These are phyloP conservation scores for Amphiprion clarkii DNA, from an alignment of 2,797 vertebrate species.

Conservation along the genomic window DNA sequence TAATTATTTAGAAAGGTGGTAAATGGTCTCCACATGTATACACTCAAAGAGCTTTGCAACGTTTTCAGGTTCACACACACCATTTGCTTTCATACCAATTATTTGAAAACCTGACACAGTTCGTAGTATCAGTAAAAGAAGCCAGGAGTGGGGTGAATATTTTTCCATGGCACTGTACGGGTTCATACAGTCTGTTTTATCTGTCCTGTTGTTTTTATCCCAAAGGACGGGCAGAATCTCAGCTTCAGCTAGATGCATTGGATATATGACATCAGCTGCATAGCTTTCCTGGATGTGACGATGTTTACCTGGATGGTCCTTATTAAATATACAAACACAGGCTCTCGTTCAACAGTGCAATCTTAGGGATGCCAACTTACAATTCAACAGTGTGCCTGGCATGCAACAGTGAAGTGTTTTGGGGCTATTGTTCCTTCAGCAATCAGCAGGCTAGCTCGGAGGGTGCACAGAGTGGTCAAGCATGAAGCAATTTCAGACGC, in stretches of 20 bases:
- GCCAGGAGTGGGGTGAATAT: too few species aligned
- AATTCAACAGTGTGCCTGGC: constrained; percentile 9
- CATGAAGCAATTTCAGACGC: constrained; percentile 22
- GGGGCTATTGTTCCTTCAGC: constrained; percentile 10
- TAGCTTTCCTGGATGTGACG: background rate
- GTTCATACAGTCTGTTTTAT: too few species aligned
- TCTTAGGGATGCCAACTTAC: background rate
- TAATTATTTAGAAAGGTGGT: too few species aligned
- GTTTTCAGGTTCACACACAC: too few species aligned
- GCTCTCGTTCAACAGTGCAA: background rate
- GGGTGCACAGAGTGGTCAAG: constrained; percentile 20
- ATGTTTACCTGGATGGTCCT: background rate
- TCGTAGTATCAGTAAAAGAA: too few species aligned
- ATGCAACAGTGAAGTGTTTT: constrained; percentile 27
- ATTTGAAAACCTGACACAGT: too few species aligned
- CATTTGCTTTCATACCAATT: too few species aligned
- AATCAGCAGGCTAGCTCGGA: constrained; percentile 19
- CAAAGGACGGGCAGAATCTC: background rate
- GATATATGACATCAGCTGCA: background rate
- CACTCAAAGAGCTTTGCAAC: too few species aligned
- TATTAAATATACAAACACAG: background rate
- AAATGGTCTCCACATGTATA: too few species aligned
- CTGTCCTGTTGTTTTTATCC: background rate
- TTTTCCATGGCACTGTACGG: too few species aligned
- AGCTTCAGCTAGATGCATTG: background rate